phyloP scores from a whole-genome alignment of 1,140 invertebrate genomes.

The Nasonia vitripennis region DNA sequence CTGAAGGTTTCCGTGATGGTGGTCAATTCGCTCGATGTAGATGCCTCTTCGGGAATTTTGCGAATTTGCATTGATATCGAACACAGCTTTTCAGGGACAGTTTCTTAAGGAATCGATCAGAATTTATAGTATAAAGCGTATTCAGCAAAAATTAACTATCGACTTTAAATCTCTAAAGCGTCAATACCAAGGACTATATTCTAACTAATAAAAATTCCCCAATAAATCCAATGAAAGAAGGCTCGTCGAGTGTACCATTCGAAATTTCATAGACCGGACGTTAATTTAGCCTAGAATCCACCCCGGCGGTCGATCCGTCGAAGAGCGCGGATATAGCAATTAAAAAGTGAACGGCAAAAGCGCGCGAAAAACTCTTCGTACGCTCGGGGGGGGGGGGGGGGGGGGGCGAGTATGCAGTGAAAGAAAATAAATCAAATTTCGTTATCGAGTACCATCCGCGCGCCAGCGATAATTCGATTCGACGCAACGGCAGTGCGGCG shows the following conservation, averaged over 20 bases:
- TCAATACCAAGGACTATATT: background rate
- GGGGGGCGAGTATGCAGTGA: background rate
- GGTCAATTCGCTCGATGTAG: conserved; percentile 11
- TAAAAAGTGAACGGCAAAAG: background rate
- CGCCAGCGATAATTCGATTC: conserved; percentile 32
- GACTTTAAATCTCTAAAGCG: too few relatives aligned
- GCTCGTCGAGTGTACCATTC: background rate
- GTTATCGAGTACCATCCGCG: conserved; percentile 29
- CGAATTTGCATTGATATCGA: conserved; percentile 12
- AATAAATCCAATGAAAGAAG: background rate
- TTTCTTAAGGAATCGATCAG: too few relatives aligned
- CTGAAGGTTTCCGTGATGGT: conserved; percentile 3
- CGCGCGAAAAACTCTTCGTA: conserved; percentile 22
- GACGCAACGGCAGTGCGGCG: background rate
- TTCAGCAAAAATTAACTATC: too few relatives aligned
- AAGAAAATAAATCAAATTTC: conserved; percentile 49
- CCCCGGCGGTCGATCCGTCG: background rate
- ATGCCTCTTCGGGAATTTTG: background rate
- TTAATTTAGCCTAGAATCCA: conserved; percentile 29
- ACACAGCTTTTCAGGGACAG: background rate
- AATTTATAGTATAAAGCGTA: too few relatives aligned
- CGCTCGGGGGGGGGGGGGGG: background rate
- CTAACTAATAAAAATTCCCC: background rate
- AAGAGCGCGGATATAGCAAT: background rate
- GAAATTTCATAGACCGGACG: conserved; percentile 17